Evolutionary conservation across 2,888 invertebrate genomes (phyloP).

Genomic region (Neuroscelio doddi): DNA sequence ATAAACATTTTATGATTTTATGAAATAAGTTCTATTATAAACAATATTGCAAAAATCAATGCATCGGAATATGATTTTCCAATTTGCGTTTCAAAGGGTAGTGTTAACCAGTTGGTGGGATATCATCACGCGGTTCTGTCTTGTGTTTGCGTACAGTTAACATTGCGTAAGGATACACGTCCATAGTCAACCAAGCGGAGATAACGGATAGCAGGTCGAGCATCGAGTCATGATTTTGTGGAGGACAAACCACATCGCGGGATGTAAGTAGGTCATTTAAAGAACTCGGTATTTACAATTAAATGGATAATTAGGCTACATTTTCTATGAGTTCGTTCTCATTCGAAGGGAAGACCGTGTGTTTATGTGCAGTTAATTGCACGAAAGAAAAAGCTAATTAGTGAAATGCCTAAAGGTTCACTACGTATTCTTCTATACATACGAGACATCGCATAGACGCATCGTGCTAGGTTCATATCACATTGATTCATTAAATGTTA

Average conservation of each 20-base stretch:
- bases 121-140: constrained; percentile 20
- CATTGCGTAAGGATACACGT: constrained; percentile 37
- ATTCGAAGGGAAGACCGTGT: constrained; percentile 36
- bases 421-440: constrained; percentile 9
- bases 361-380: constrained; percentile 41
- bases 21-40: too few species aligned
- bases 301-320: constrained; percentile 48
- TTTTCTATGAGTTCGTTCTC: constrained; percentile 48
- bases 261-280: constrained; percentile 41
- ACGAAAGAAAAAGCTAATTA: constrained; percentile 48
- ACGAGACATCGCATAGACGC: constrained; percentile 11
- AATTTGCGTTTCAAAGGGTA: constrained; percentile 25
- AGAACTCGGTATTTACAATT: constrained; percentile 42
- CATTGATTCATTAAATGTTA: constrained; percentile 20
- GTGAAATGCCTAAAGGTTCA: constrained; percentile 32
- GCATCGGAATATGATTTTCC: constrained; percentile 15
- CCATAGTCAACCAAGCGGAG: constrained; percentile 27
- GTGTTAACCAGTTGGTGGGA: constrained; percentile 22
- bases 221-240: constrained; percentile 39
- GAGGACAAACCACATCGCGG: constrained; percentile 41
- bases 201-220: constrained; percentile 41
- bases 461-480: constrained; percentile 10
- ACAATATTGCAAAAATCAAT: too few species aligned
- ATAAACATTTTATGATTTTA: not conserved
- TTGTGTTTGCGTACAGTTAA: constrained; percentile 32